These are phyloP conservation scores for Sternotherus odoratus DNA, from an alignment of 2,797 vertebrate species.

Conservation along the genomic window DNA sequence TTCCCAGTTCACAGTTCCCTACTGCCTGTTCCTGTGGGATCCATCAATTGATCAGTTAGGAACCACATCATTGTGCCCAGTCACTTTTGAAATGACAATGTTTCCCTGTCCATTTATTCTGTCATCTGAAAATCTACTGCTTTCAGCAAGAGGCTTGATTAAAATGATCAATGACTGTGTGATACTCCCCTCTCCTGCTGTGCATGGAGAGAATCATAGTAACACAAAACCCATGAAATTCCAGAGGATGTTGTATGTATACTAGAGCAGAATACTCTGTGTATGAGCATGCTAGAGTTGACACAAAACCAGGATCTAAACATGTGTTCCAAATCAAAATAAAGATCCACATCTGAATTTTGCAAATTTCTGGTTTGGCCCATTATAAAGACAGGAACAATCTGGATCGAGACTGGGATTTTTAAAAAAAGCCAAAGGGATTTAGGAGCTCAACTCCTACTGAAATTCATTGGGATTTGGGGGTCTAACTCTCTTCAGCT, in stretches of 20 bases:
- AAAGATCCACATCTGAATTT: accelerated
- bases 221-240: accelerated
- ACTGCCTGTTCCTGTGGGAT: neutral
- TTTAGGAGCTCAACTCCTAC: neutral
- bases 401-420: accelerated
- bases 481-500: neutral
- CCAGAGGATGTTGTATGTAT: accelerated
- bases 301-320: neutral
- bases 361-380: accelerated
- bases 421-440: accelerated
- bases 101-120: neutral
- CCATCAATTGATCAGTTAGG: accelerated
- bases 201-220: accelerated
- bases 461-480: neutral
- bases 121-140: neutral
- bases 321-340: neutral
- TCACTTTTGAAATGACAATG: constrained; percentile 2
- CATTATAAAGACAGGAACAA: neutral
- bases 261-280: neutral
- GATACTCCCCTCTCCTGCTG: neutral
- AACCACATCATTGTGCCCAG: neutral
- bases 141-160: constrained; percentile 20
- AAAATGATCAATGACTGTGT: neutral
- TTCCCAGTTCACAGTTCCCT: neutral
- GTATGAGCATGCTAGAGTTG: neutral